Evolutionary conservation across 2,113 vertebrate genomes (phyloP).

Genomic region (Dascyllus trimaculatus): DNA sequence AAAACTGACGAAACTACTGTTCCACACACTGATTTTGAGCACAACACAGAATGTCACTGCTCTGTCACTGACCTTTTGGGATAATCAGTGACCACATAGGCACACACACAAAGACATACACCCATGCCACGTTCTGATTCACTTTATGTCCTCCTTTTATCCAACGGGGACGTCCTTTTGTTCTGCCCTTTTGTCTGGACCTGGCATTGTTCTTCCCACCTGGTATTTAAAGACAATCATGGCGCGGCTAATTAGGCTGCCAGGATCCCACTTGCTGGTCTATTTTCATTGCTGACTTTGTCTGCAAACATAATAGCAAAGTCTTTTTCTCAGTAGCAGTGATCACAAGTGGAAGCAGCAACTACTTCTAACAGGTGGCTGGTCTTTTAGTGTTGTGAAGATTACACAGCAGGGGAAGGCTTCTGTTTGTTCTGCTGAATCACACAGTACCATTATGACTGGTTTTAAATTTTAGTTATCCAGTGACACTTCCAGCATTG

Average conservation of each 20-base stretch:
- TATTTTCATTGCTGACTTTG: constrained; percentile 63
- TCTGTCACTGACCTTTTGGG: constrained; percentile 37
- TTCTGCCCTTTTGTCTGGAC: constrained; percentile 54
- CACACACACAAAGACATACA: constrained; percentile 6
- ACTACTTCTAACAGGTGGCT: constrained; percentile 44
- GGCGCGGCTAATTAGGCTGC: constrained; percentile 62
- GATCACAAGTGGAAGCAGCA: constrained; percentile 30
- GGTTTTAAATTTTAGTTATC: constrained; percentile 33
- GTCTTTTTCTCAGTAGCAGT: constrained; percentile 30
- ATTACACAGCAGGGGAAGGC: constrained; percentile 16
- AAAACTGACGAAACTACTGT: too few relatives aligned
- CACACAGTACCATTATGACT: constrained; percentile 17
- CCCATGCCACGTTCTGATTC: constrained; percentile 14
- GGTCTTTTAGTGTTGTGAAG: constrained; percentile 49
- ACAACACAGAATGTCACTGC: neutral
- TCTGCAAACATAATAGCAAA: constrained; percentile 57
- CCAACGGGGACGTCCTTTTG: constrained; percentile 60
- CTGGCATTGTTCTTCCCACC: constrained; percentile 62
- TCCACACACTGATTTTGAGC: neutral
- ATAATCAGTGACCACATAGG: constrained; percentile 20
- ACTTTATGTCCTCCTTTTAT: constrained; percentile 52
- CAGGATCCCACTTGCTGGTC: constrained; percentile 55
- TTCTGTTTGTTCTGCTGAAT: constrained; percentile 41
- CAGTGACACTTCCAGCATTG: neutral
- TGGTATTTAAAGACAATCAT: constrained; percentile 70